Evolutionary conservation across 1,140 invertebrate species (phyloP).

Genomic region (Meloidogyne chitwoodi): DNA sequence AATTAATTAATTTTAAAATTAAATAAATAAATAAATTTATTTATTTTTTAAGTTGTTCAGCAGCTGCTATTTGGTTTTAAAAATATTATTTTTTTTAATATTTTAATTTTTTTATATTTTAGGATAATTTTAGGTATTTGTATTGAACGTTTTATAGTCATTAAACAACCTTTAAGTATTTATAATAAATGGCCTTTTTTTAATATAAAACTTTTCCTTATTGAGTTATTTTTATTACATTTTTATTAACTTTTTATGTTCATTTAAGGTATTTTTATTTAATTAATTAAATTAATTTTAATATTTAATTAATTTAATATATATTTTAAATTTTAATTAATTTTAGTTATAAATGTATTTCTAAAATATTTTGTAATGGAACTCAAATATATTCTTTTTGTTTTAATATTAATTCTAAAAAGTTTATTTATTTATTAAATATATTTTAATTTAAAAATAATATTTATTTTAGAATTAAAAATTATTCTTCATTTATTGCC

Average conservation of each 20-base stretch:
- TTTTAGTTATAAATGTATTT: constrained; percentile 28
- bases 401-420: constrained; percentile 19
- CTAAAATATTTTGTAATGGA: constrained; percentile 27
- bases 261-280: constrained; percentile 14
- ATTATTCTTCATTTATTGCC: neutral
- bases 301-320: neutral
- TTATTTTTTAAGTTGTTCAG: constrained; percentile 3
- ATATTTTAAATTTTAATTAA: neutral
- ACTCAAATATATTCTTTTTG: constrained; percentile 36
- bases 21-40: neutral
- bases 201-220: constrained; percentile 17
- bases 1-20: no score
- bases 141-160: constrained; percentile 25
- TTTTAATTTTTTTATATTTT: constrained; percentile 25
- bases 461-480: neutral
- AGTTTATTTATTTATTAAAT: neutral
- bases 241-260: constrained; percentile 30
- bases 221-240: constrained; percentile 16
- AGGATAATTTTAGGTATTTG: constrained; percentile 35
- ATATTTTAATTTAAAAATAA: neutral
- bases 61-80: constrained; percentile 16
- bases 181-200: constrained; percentile 8
- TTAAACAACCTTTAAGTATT: constrained; percentile 22
- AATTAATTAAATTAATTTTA: neutral
- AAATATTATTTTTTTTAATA: neutral